These are phyloP conservation scores for Pogonomyrmex californicus DNA, from an alignment of 1,140 invertebrate species.

Conservation along the genomic window DNA sequence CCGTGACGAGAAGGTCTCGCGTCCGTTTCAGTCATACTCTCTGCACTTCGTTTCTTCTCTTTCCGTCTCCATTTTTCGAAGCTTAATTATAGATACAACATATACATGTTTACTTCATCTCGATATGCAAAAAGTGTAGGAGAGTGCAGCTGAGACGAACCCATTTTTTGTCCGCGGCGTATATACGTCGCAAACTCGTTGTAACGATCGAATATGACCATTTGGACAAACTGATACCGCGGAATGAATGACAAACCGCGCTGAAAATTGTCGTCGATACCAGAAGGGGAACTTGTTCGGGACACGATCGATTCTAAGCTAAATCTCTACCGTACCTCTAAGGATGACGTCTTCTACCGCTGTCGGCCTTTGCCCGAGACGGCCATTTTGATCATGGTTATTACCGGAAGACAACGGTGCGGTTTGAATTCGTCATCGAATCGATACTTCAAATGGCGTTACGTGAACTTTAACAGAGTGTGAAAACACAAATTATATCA, in stretches of 20 bases:
- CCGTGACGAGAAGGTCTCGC: neutral
- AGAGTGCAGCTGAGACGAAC: constrained; percentile 5
- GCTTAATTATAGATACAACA: too few species aligned
- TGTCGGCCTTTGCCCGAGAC: neutral
- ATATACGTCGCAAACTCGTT: neutral
- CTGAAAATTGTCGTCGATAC: neutral
- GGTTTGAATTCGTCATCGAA: constrained; percentile 22
- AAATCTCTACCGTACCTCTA: constrained; percentile 20
- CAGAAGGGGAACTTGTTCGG: neutral
- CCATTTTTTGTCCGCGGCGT: neutral
- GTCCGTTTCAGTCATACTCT: neutral
- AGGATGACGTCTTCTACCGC: neutral
- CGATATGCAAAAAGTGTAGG: neutral
- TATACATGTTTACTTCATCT: neutral
- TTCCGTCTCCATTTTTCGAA: neutral
- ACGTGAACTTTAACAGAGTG: neutral
- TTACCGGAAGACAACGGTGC: constrained; percentile 30
- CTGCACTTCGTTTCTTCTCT: neutral
- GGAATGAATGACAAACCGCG: neutral
- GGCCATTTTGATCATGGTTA: constrained; percentile 28
- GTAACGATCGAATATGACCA: neutral
- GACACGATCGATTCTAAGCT: neutral
- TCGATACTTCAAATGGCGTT: constrained; percentile 18
- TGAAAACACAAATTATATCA: neutral
- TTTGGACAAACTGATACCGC: neutral